Evolutionary conservation across 2,888 invertebrate genomes (phyloP).

Genomic region (Torymus aiolomorphi): DNA sequence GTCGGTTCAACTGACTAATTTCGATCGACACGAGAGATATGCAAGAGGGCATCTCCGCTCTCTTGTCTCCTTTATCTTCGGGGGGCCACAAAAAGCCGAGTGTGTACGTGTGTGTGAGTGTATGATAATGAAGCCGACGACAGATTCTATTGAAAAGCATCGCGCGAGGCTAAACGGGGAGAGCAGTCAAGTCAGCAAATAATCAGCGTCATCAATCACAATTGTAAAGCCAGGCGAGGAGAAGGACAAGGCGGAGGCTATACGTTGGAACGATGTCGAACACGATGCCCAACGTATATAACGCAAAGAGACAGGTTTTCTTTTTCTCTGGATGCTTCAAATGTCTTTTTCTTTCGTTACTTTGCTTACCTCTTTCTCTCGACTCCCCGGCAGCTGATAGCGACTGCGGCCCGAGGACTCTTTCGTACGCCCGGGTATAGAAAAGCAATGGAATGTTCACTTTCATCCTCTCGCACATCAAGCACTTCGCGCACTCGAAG

Average conservation of each 20-base stretch:
- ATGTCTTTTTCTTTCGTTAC: not conserved
- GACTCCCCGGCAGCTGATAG: not conserved
- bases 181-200: slow-evolving; percentile 42
- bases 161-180: not conserved
- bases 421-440: no score
- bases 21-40: slow-evolving; percentile 51
- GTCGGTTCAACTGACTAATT: slow-evolving; percentile 51
- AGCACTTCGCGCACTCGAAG: slow-evolving; percentile 52
- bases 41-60: not conserved
- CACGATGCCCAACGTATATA: slow-evolving; percentile 2
- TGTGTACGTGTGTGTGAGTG: not conserved
- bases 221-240: not conserved
- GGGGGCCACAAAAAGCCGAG: slow-evolving; percentile 6
- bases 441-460: slow-evolving; percentile 28
- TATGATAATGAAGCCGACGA: slow-evolving; percentile 54
- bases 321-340: not conserved
- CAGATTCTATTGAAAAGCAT: slow-evolving; percentile 48
- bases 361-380: slow-evolving; percentile 33
- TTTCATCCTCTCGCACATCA: slow-evolving; percentile 35
- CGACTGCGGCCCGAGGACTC: no score
- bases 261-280: not conserved
- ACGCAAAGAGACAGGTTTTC: not conserved
- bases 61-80: slow-evolving; percentile 21
- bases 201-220: slow-evolving; percentile 53
- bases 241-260: not conserved